Evolutionary conservation across 2,797 vertebrate genomes (phyloP), one percentile per base, ranked within the genome.

Genomic region (Hapalemur alaotrensis): DNA sequence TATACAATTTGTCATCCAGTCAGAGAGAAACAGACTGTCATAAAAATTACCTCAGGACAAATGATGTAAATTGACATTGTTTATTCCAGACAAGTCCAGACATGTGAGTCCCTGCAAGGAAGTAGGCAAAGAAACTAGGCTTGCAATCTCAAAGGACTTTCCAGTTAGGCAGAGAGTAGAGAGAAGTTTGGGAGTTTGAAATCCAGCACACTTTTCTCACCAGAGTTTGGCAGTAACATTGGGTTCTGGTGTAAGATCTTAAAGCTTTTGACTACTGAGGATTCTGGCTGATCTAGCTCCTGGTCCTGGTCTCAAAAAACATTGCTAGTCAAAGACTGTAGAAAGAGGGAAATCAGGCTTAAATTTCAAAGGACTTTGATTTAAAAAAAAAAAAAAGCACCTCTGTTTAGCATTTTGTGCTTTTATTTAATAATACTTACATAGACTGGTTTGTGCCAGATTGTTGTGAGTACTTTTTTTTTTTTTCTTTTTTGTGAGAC

Each of bases 331-430:
- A 80, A n/a, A 97, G 76, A 63, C 20, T 43, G 4, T 48, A 48
- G 46, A 82, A 91, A 70, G 32, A 91, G 52, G 85, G 41, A 50
- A 79, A 79, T 46, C 70, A 70, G 69, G 48, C 4, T 87, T 83
- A 59, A 41, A 81, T 61, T 92, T 89, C 65, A 95, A 72, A 90
- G 83, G 14, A 52, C 57, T 91, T 91, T n/a, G 73, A 52, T 78
- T 13, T 52, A 73, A 38, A 18, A 50, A 52, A 35, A 54, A 43
- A 3, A 48, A n/a, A 57, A 65, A 43, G 2, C 15, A 7, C n/a
- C 63, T 91, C 12, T 57, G 15, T 91, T 69, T 32, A 91, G 25
- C 28, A 20, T 50, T 88, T 89, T n/a, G 17, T 67, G 30, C 17
- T 70, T 91, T 54, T 43, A 48, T 93, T 54, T 43, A 41, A 30